Base-by-base conservation (phyloP, 2,113 vertebrate species). In the Formicarius rufipectus region DNA sequence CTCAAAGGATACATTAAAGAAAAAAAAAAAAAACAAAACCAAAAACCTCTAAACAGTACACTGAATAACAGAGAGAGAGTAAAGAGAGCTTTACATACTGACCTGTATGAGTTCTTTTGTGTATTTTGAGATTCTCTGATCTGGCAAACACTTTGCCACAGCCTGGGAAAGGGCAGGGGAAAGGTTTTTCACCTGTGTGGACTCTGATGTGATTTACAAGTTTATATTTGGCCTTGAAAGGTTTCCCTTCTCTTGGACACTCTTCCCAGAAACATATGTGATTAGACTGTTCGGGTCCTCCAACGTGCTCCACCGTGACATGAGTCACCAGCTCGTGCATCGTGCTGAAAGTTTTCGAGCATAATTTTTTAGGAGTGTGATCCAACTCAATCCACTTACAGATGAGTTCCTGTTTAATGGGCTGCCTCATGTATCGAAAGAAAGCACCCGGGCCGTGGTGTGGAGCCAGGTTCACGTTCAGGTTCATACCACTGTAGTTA, bases 141-240 rank as follows among this genome's bases (percentile, higher is more conserved):
- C 99, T 98, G 85, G 99, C 99, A 95, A 99, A 99, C 84, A 99
- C 99, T 98, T 99, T 99, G 87, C 99, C 99, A 98, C 99, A 99
- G 97, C 99, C 99, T 42, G 99, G 99, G 97, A 99, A 99, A 64
- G 99, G 99, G 94, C 99, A 99, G 13, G 99, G 99, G 75, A 99
- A 99, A 90, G 99, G 99, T 91, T 99, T 99, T 98, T 99, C 99
- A 93, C 99, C 99, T 96, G 99, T 99, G 98, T 99, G 99, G 94
- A 99, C 99, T 93, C 99, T 98, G 98, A 99, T 99, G 97, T 99
- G 99, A 98, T 99, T 99, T 94, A 99, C 99, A 96, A 99, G 99
- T 99, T 99, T 99, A 93, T 99, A 99, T 98, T 99, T 99, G 97
- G 99, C 99, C 98, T 99, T 99, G 98, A 99, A 99, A 84, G 99